Evolutionary conservation across 2,888 invertebrate species (phyloP).

Genomic region (Sabatieria punctata): DNA sequence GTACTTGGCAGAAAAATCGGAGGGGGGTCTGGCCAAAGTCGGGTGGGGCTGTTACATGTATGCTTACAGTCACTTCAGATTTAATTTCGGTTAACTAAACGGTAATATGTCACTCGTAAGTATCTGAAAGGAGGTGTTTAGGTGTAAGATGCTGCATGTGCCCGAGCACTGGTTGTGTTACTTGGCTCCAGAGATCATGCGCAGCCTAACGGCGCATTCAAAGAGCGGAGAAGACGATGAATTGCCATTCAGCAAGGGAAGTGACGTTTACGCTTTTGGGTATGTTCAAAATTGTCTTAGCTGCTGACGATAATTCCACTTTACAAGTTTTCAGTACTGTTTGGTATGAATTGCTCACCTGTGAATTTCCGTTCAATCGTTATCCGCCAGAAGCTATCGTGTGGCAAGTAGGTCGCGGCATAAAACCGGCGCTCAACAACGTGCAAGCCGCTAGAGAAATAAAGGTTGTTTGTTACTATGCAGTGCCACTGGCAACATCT

Average conservation of each 20-base stretch:
- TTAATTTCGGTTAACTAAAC: too few species aligned
- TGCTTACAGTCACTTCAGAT: too few species aligned
- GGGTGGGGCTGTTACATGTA: too few species aligned
- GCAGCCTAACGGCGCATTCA: slow-evolving; percentile 47
- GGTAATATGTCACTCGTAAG: too few species aligned
- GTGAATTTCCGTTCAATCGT: slow-evolving; percentile 80
- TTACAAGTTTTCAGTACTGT: slow-evolving; percentile 55
- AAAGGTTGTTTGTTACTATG: slow-evolving; percentile 47
- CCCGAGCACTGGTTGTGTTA: slow-evolving; percentile 98
- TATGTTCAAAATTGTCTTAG: slow-evolving; percentile 35
- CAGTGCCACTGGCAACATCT: not conserved
- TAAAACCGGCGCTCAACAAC: slow-evolving; percentile 81
- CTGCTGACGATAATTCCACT: too few species aligned
- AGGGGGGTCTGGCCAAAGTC: too few species aligned
- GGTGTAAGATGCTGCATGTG: slow-evolving; percentile 52
- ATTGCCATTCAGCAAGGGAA: slow-evolving; percentile 73
- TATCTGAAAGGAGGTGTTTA: too few species aligned
- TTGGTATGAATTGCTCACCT: slow-evolving; percentile 61
- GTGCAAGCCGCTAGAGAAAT: slow-evolving; percentile 85
- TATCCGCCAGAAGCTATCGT: slow-evolving; percentile 85
- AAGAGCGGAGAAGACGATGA: slow-evolving; percentile 45
- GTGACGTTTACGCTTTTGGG: slow-evolving; percentile 97
- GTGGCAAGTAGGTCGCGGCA: slow-evolving; percentile 91
- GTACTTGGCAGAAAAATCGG: too few species aligned
- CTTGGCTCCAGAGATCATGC: slow-evolving; percentile 84